These are phyloP conservation scores for Thryonomys swinderianus DNA, from an alignment of 2,113 vertebrate species.

Conservation along the genomic window DNA sequence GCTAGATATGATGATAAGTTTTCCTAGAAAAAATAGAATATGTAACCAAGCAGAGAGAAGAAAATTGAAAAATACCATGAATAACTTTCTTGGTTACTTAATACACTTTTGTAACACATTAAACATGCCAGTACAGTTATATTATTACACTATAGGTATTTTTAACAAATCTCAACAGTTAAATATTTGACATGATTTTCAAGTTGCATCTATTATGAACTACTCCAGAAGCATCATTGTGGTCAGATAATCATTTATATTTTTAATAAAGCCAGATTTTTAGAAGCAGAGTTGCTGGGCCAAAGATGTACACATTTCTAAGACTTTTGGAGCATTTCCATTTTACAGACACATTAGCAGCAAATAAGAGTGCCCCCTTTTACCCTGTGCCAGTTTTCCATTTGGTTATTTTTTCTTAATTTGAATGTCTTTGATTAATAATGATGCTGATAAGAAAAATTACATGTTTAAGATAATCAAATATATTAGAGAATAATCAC, in stretches of 20 bases:
- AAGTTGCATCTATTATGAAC: background rate
- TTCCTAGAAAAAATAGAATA: slow-evolving; percentile 1
- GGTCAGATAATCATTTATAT: slow-evolving; percentile 21
- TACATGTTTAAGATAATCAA: slow-evolving; percentile 54
- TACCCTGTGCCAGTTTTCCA: background rate
- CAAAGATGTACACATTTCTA: background rate
- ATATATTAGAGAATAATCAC: slow-evolving; percentile 45
- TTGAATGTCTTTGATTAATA: slow-evolving; percentile 62
- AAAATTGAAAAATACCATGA: slow-evolving; percentile 11
- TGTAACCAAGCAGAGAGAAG: background rate
- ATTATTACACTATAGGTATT: background rate
- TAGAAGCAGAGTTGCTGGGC: background rate
- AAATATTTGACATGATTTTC: background rate
- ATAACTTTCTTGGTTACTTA: background rate
- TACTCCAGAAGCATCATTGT: background rate
- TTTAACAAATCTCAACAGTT: background rate
- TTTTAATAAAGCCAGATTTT: background rate
- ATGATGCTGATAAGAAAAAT: slow-evolving; percentile 41
- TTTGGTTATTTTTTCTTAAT: slow-evolving; percentile 45
- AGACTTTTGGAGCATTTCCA: slow-evolving; percentile 17
- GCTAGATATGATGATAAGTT: background rate
- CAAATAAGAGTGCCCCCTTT: background rate
- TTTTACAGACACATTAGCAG: background rate
- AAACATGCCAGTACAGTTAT: background rate
- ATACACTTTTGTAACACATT: background rate